Base-by-base conservation (phyloP, 2,888 invertebrate genomes). In the Tineola bisselliella region DNA sequence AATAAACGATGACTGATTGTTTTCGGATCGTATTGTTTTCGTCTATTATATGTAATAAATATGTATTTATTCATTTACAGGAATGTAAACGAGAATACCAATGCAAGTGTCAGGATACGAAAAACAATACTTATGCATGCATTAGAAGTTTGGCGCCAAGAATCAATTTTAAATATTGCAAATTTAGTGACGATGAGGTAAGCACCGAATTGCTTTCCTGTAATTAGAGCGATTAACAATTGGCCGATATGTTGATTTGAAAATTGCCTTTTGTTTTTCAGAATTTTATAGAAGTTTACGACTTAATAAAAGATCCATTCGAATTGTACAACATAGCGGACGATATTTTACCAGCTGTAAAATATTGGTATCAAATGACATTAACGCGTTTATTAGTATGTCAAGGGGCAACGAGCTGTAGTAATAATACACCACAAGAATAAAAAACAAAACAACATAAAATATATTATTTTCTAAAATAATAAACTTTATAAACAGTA, bases 31-130 rank as follows among this genome's bases (percentile, higher is more conserved):
- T n/a, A n/a, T n/a, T n/a, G n/a, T n/a, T n/a, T n/a, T n/a, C n/a
- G n/a, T n/a, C n/a, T n/a, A n/a, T n/a, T n/a, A n/a, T n/a, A n/a
- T n/a, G n/a, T n/a, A n/a, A n/a, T n/a, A n/a, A n/a, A n/a, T n/a
- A n/a, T 6, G 2, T 25, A 25, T 25, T 25, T 25, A 25, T 25
- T 25, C 6, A 2, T 64, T 82, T 88, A 11, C 73, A 94, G 90
- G 83, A 91, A 70, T 95, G 95, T 68, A 83, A 84, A 18, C 75
- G 79, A 3, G 87, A 89, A 10, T 90, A 89, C 64, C 90, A 89
- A 56, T 97, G 96, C 76, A 95, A 96, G 68, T 97, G 96, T 70
- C 93, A 96, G 72, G 96, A 97, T 76, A 81, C 91, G 0, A 88
- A 77, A 67, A 97, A 97, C 75, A 97, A 97, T 73, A 95, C 96